Conservation (phyloP, 2,888 invertebrate genomes). For the Tanypteryx hageni region DNA sequence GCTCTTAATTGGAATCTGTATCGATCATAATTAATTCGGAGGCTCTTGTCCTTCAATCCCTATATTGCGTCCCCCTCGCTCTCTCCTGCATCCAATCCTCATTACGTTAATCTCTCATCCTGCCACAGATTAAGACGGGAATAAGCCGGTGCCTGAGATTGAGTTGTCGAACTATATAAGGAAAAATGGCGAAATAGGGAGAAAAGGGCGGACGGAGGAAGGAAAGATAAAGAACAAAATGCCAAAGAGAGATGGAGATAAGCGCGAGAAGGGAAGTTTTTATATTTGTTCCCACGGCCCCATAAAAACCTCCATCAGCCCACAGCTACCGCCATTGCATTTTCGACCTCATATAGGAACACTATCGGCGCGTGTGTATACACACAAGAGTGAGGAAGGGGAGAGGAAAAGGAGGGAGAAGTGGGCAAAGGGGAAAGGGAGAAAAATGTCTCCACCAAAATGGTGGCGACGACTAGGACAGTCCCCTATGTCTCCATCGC, state of each 20-base stretch:
- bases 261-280: background rate
- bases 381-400: background rate
- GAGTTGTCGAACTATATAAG: no score
- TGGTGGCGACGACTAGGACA: background rate
- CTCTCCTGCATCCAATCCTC: no score
- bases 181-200: background rate
- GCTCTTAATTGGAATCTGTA: no score
- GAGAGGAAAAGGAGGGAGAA: background rate
- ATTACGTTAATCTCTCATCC: no score
- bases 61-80: no score
- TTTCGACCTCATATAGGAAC: background rate
- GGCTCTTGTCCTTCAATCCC: no score
- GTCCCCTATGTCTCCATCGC: background rate
- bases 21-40: no score
- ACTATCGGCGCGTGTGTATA: background rate
- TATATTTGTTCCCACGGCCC: slow-evolving; percentile 6
- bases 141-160: no score
- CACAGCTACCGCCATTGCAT: slow-evolving; percentile 1
- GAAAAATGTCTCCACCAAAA: background rate
- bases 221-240: no score
- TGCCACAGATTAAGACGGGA: no score
- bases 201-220: background rate
- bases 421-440: background rate
- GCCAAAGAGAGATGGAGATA: no score
- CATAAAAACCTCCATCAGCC: slow-evolving; percentile 18